phyloP scores from a whole-genome alignment of 2,113 vertebrate genomes.

The Pontoporia blainvillei region DNA sequence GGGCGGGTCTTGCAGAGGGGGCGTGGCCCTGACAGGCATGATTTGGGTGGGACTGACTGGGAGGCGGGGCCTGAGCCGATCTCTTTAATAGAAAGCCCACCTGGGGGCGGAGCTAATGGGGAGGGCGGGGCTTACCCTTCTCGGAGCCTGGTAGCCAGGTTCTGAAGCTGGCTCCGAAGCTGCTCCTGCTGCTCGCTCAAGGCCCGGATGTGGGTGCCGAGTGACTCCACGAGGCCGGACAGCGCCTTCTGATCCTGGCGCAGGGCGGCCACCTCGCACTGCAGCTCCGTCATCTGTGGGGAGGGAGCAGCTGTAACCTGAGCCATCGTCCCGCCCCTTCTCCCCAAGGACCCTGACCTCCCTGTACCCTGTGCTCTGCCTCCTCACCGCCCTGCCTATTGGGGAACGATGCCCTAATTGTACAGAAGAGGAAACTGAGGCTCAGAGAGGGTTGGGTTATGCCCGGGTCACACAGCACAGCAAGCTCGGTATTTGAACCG shows the following conservation, averaged over 20 bases:
- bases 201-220: conserved; percentile 33
- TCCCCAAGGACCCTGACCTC: not conserved
- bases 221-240: conserved; percentile 74
- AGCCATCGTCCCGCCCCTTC: not conserved
- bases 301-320: not conserved
- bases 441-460: not conserved
- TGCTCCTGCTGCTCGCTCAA: conserved; percentile 40
- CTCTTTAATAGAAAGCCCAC: not conserved
- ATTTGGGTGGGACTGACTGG: not conserved
- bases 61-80: not conserved
- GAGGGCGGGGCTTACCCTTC: conserved; percentile 37
- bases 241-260: conserved; percentile 80
- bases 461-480: not conserved
- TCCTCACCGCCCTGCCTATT: not conserved
- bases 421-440: not conserved
- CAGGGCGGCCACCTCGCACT: conserved; percentile 74
- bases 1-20: not conserved
- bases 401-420: not conserved
- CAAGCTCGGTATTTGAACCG: not conserved
- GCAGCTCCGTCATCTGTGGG: conserved; percentile 81
- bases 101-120: not conserved
- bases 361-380: not conserved
- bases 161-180: conserved; percentile 39
- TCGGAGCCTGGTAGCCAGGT: not conserved
- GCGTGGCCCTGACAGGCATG: not conserved